phyloP scores from a whole-genome alignment of 2,113 vertebrate genomes.

The Bolborhynchus lineola region DNA sequence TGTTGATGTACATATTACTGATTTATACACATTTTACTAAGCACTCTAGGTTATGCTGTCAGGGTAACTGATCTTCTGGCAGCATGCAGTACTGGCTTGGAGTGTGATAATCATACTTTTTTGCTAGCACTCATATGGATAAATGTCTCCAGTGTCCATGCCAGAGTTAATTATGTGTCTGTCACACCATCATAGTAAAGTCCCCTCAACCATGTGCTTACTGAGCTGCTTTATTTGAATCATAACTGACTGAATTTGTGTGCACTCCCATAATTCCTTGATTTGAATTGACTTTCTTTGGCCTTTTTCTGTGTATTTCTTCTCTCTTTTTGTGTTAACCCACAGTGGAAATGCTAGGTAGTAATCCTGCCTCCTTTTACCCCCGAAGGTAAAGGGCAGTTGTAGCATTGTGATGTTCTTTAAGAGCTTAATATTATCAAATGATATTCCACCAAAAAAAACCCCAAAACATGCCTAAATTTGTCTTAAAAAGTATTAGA shows the following conservation, averaged over 20 bases:
- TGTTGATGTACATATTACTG: background rate
- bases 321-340: background rate
- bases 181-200: background rate
- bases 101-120: background rate
- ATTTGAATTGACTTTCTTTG: background rate
- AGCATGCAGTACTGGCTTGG: background rate
- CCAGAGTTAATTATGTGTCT: background rate
- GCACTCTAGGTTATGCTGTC: background rate
- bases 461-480: background rate
- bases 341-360: background rate
- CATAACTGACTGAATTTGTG: background rate
- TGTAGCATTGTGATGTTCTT: background rate
- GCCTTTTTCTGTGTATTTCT: background rate
- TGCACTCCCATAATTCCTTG: background rate
- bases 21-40: background rate
- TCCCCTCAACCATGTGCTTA: background rate
- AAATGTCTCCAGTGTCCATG: background rate
- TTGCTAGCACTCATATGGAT: background rate
- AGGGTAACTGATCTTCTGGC: background rate
- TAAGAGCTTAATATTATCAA: background rate
- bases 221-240: background rate
- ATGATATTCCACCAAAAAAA: background rate
- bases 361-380: background rate
- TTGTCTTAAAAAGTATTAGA: background rate
- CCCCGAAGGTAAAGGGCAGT: background rate